Evolutionary conservation across 2,888 invertebrate genomes (phyloP).

Genomic region (Drosophila anomelani): DNA sequence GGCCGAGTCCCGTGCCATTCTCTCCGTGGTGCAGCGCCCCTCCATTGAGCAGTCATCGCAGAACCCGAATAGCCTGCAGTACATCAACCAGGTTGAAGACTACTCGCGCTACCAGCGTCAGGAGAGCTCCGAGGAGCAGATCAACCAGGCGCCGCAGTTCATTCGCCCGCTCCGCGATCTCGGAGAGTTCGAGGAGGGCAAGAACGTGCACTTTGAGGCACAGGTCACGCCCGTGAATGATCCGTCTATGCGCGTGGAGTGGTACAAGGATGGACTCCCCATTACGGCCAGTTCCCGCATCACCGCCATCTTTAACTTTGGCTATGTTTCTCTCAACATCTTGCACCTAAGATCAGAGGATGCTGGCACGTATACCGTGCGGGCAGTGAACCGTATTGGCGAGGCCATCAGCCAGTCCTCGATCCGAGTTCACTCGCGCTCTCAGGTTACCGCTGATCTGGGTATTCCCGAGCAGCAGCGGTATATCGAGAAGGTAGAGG

Average conservation of each 20-base stretch:
- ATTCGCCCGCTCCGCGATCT: conserved; percentile 94
- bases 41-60: conserved; percentile 95
- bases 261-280: conserved; percentile 97
- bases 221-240: conserved; percentile 96
- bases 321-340: conserved; percentile 99
- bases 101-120: conserved; percentile 94
- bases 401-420: conserved; percentile 94
- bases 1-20: conserved; percentile 92
- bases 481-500: conserved; percentile 96
- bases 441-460: conserved; percentile 93
- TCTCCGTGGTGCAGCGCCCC: conserved; percentile 92
- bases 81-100: conserved; percentile 95
- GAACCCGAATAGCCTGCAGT: conserved; percentile 95
- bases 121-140: conserved; percentile 93
- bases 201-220: conserved; percentile 96
- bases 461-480: conserved; percentile 95
- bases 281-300: conserved; percentile 98
- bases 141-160: conserved; percentile 93
- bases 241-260: conserved; percentile 96
- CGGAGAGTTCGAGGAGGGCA: conserved; percentile 94
- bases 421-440: conserved; percentile 90
- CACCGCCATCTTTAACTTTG: conserved; percentile 99
- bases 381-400: conserved; percentile 95
- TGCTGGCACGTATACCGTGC: conserved; percentile 96
- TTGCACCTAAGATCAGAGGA: conserved; percentile 99